These are phyloP conservation scores for Danio rerio DNA, from an alignment of 2,113 vertebrate species.

Conservation along the genomic window DNA sequence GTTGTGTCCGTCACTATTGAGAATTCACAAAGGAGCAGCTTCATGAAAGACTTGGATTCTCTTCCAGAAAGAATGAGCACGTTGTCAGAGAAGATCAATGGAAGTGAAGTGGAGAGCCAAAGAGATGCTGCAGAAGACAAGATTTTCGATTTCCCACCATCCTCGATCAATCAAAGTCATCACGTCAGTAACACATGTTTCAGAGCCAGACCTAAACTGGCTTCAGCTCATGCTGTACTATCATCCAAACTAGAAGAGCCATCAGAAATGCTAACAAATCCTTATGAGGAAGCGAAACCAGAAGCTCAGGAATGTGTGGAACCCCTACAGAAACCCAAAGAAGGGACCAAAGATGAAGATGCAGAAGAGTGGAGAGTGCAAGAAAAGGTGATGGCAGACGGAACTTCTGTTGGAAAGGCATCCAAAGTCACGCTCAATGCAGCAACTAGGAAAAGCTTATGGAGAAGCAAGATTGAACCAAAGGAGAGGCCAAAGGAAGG, in stretches of 20 bases:
- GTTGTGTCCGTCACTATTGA: background rate
- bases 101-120: background rate
- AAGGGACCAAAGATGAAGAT: background rate
- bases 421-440: background rate
- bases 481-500: slow-evolving; percentile 39
- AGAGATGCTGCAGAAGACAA: slow-evolving; percentile 25
- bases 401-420: background rate
- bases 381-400: slow-evolving; percentile 29
- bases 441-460: slow-evolving; percentile 33
- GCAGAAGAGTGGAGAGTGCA: slow-evolving; percentile 29
- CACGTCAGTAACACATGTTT: background rate
- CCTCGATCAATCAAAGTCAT: background rate
- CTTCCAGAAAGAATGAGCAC: slow-evolving; percentile 36
- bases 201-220: slow-evolving; percentile 51
- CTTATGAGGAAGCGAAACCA: background rate
- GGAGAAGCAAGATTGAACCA: slow-evolving; percentile 25
- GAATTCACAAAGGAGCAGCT: background rate
- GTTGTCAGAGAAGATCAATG: background rate
- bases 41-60: slow-evolving; percentile 39
- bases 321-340: background rate
- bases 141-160: background rate
- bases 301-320: background rate
- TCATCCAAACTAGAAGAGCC: slow-evolving; percentile 47
- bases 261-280: background rate
- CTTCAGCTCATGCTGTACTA: slow-evolving; percentile 36